Evolutionary conservation across 2,113 vertebrate species (phyloP).

Genomic region (Bufo bufo): DNA sequence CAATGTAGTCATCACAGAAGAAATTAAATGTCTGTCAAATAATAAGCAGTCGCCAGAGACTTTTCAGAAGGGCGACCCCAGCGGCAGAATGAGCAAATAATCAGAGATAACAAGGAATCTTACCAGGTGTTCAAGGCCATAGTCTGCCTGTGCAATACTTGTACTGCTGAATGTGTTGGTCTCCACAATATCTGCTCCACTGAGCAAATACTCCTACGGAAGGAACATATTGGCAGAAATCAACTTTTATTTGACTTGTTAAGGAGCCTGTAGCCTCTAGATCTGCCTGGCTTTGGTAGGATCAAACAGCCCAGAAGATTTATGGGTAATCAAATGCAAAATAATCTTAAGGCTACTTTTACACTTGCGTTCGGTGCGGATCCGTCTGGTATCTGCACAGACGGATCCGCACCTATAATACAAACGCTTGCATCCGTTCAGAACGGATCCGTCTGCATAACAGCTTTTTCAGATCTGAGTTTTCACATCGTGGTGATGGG

Average conservation of each 20-base stretch:
- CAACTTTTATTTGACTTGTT: not conserved
- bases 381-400: too few species aligned
- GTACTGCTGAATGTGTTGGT: constrained; percentile 98
- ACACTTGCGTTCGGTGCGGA: too few species aligned
- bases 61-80: not conserved
- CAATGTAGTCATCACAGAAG: too few species aligned
- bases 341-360: too few species aligned
- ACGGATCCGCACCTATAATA: too few species aligned
- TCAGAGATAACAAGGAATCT: constrained; percentile 52
- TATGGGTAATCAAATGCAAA: too few species aligned
- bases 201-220: constrained; percentile 87
- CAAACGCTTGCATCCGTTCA: too few species aligned
- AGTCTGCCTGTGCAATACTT: constrained; percentile 89
- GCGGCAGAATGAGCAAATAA: not conserved
- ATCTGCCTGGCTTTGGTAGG: not conserved
- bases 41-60: too few species aligned
- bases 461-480: too few species aligned
- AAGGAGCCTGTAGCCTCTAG: not conserved
- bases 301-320: too few species aligned
- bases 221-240: not conserved
- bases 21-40: not conserved
- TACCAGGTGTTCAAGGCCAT: constrained; percentile 89
- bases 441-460: too few species aligned
- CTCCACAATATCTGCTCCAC: constrained; percentile 94
- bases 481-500: too few species aligned